Evolutionary conservation across 2,113 vertebrate species (phyloP).

Genomic region (Brachyhypopomus gauderio): DNA sequence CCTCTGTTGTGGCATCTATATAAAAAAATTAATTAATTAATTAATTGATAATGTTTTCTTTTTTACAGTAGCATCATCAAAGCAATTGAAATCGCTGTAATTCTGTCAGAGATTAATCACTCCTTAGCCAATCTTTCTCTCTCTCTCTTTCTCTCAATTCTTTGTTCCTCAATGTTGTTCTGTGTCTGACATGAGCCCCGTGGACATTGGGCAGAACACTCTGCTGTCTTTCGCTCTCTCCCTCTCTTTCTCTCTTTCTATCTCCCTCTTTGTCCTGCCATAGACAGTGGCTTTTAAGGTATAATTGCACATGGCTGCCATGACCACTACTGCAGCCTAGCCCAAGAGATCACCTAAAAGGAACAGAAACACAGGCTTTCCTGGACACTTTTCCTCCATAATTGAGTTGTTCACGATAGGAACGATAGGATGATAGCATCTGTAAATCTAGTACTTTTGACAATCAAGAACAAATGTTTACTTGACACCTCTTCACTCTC

Average conservation of each 20-base stretch:
- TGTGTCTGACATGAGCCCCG: constrained; percentile 34
- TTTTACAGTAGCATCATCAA: constrained; percentile 57
- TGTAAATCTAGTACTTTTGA: neutral
- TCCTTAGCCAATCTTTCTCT: neutral
- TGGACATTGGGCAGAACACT: constrained; percentile 37
- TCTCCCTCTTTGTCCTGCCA: constrained; percentile 51
- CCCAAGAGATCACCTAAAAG: constrained; percentile 26
- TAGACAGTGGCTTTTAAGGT: constrained; percentile 54
- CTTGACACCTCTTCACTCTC: constrained; percentile 41
- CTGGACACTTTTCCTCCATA: neutral
- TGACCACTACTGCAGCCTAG: constrained; percentile 22
- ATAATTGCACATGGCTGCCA: constrained; percentile 44
- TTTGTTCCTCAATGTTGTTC: constrained; percentile 21
- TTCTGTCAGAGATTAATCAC: constrained; percentile 40
- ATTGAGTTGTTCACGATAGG: neutral
- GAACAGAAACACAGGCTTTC: neutral
- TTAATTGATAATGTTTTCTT: constrained; percentile 30
- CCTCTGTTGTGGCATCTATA: neutral
- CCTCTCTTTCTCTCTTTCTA: constrained; percentile 57
- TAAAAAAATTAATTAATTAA: neutral
- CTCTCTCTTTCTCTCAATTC: constrained; percentile 49
- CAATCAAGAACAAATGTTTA: neutral
- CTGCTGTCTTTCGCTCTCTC: constrained; percentile 39
- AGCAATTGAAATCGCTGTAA: constrained; percentile 6
- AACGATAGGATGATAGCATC: neutral